These are phyloP conservation scores for Turritopsis dohrnii DNA, from an alignment of 30 jellyfish, hydroid and myxozoan species.

Conservation along the genomic window DNA sequence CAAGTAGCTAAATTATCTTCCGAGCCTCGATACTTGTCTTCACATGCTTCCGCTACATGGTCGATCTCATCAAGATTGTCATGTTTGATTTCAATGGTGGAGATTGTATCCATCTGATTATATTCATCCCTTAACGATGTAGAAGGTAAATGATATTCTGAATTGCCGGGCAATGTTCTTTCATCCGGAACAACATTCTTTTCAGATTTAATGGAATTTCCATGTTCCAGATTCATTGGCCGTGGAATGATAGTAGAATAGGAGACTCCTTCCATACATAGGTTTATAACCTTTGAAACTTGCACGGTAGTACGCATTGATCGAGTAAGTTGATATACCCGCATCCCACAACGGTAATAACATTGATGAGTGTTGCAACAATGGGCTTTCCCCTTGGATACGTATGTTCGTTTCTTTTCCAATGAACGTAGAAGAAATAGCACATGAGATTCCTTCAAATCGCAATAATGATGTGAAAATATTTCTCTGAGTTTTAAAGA, in stretches of 20 bases:
- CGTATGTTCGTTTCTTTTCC: background rate
- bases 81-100: background rate
- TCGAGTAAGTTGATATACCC: background rate
- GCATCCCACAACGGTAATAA: background rate
- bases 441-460: background rate
- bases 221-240: too few species aligned
- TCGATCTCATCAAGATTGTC: background rate
- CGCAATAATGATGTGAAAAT: background rate
- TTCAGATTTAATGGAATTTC: background rate
- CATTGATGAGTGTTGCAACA: background rate
- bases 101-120: background rate
- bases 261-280: background rate
- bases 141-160: background rate
- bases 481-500: background rate
- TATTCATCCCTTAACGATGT: background rate
- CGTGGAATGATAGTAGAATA: background rate
- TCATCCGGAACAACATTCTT: background rate
- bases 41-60: background rate
- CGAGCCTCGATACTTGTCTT: background rate
- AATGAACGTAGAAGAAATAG: background rate
- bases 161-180: background rate
- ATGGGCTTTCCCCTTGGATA: background rate
- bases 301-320: background rate
- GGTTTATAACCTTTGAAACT: background rate
- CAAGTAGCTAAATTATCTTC: background rate